Evolutionary conservation across 2,888 invertebrate species (phyloP).

Genomic region (Ornithoptera alexandrae): DNA sequence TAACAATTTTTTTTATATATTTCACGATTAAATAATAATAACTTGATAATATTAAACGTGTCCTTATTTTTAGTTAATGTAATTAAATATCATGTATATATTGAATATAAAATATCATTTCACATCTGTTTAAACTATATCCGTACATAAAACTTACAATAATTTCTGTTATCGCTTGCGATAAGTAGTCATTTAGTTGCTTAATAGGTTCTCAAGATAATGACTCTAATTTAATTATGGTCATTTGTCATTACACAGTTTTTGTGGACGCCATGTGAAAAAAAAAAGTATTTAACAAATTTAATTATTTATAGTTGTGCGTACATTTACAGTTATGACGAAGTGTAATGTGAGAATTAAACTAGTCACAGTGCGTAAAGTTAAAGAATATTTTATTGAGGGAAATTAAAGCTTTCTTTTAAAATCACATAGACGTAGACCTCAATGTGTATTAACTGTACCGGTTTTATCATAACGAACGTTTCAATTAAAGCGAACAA

Average conservation of each 20-base stretch:
- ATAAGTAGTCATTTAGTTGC: constrained; percentile 22
- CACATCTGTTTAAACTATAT: not conserved
- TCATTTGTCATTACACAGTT: constrained; percentile 21
- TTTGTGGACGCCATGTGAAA: constrained; percentile 1
- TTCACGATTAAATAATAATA: not conserved
- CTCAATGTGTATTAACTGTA: constrained; percentile 27
- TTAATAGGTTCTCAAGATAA: constrained; percentile 19
- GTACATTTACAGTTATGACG: not conserved
- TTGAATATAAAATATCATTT: constrained; percentile 2
- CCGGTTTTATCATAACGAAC: constrained; percentile 52
- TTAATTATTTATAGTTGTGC: not conserved
- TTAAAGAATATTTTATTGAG: not conserved
- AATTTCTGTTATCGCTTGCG: constrained; percentile 14
- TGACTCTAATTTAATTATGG: constrained; percentile 24
- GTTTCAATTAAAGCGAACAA: constrained; percentile 59
- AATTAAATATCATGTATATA: not conserved
- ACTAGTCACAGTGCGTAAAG: not conserved
- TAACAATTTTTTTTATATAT: not conserved
- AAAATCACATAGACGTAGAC: constrained; percentile 1
- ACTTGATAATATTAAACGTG: not conserved
- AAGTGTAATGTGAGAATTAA: not conserved
- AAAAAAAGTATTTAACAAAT: constrained; percentile 2
- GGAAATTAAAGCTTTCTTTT: not conserved
- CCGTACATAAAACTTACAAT: constrained; percentile 1
- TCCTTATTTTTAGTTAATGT: not conserved